Percentiles rank a stretch among this genome's conserved stretches.
Evolutionary conservation across 1,140 invertebrate species (phyloP).

Genomic region (Achatina immaculata): DNA sequence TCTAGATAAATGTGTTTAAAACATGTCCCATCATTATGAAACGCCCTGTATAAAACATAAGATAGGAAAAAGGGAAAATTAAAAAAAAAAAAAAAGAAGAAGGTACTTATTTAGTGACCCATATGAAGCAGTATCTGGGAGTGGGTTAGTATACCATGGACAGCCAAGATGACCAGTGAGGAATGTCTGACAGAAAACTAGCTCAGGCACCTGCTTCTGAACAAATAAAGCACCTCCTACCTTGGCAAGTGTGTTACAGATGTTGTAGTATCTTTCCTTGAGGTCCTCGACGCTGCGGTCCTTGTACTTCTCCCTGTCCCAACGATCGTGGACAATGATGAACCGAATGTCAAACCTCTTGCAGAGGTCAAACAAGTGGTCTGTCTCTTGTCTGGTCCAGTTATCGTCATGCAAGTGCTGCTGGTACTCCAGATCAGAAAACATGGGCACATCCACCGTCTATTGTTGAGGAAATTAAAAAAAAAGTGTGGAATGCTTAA

Average conservation of each 20-base stretch:
- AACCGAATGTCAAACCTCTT: constrained; percentile 81
- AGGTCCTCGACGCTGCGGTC: constrained; percentile 91
- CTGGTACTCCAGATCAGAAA: constrained; percentile 92
- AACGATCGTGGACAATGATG: constrained; percentile 89
- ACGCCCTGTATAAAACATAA: too few species aligned
- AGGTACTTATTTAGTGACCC: too few species aligned
- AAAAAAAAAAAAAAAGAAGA: too few species aligned
- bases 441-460: constrained; percentile 88
- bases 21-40: too few species aligned
- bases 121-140: too few species aligned
- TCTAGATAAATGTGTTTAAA: background rate
- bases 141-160: too few species aligned
- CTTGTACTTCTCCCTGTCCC: constrained; percentile 79
- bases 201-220: too few species aligned
- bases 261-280: constrained; percentile 86
- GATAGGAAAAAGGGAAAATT: too few species aligned
- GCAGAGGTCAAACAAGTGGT: constrained; percentile 94
- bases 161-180: too few species aligned
- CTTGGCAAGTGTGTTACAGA: constrained; percentile 75
- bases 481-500: too few species aligned
- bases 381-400: constrained; percentile 94
- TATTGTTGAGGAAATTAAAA: constrained; percentile 71
- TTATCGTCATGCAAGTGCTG: constrained; percentile 83
- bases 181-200: too few species aligned
- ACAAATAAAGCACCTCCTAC: too few species aligned